These are phyloP conservation scores for Pseudeuparius sepicola DNA, from an alignment of 2,888 invertebrate genomes.

Conservation along the genomic window DNA sequence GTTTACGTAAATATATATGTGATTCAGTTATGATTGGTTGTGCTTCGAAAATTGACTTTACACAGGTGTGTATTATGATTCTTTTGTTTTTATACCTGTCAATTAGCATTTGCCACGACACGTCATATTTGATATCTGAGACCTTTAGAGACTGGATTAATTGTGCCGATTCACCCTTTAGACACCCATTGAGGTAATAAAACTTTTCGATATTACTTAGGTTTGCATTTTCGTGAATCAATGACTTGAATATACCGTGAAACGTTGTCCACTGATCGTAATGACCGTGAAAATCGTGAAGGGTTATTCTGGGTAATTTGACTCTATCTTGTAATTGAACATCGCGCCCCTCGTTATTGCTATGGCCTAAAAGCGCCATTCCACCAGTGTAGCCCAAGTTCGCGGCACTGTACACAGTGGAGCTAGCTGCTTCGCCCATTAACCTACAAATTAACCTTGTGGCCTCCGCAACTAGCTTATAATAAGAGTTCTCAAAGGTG, in stretches of 20 bases:
- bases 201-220: slow-evolving; percentile 1
- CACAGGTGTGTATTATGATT: slow-evolving; percentile 1
- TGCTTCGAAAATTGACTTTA: slow-evolving; percentile 4
- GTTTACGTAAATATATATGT: slow-evolving; percentile 1
- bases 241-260: background rate
- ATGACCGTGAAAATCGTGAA: slow-evolving; percentile 1
- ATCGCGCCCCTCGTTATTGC: too few relatives aligned
- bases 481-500: too few relatives aligned
- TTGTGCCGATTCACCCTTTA: background rate
- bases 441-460: too few relatives aligned
- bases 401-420: too few relatives aligned
- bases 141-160: background rate
- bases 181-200: slow-evolving; percentile 1
- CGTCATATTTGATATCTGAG: slow-evolving; percentile 3
- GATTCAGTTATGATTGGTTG: too few relatives aligned
- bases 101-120: background rate
- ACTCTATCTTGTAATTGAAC: too few relatives aligned
- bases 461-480: too few relatives aligned
- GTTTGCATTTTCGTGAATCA: background rate
- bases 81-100: slow-evolving; percentile 5
- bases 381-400: too few relatives aligned
- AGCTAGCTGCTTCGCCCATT: too few relatives aligned
- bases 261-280: slow-evolving; percentile 3
- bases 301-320: slow-evolving; percentile 4
- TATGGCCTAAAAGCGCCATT: too few relatives aligned